A percentile compares a stretch with the other conserved stretches of the same genome.
phyloP scores from a whole-genome alignment of 2,113 vertebrate genomes.

The Pterophyllum scalare region DNA sequence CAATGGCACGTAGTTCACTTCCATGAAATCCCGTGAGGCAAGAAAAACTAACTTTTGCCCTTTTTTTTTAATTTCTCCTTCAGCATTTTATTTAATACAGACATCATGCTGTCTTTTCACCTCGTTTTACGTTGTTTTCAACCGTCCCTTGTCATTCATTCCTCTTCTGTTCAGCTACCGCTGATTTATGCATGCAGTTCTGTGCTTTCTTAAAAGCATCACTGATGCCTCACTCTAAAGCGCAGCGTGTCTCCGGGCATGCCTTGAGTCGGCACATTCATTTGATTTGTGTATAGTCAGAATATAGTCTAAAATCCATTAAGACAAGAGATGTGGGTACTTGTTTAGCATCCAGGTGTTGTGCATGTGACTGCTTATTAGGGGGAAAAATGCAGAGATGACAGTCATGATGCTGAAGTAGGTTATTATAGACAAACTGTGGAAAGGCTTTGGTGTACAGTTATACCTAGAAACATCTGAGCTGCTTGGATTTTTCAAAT shows the following conservation, averaged over 20 bases:
- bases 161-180: constrained; percentile 22
- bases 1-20: constrained; percentile 23
- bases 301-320: constrained; percentile 38
- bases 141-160: not conserved
- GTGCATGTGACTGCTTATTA: not conserved
- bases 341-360: constrained; percentile 16
- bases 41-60: not conserved
- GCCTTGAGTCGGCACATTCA: constrained; percentile 25
- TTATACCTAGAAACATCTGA: not conserved
- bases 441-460: not conserved
- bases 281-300: constrained; percentile 54
- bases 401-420: not conserved
- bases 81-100: not conserved
- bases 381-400: not conserved
- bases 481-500: not conserved
- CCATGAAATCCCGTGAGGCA: constrained; percentile 13
- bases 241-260: constrained; percentile 26
- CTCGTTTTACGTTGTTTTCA: constrained; percentile 24
- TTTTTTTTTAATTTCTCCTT: not conserved
- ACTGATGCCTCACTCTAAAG: constrained; percentile 37
- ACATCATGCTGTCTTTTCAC: not conserved
- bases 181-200: constrained; percentile 48
- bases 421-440: not conserved
- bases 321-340: constrained; percentile 27
- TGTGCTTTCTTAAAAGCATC: constrained; percentile 49